phyloP scores from a whole-genome alignment of 2,888 invertebrate species.

The Drosophila sordidula region DNA sequence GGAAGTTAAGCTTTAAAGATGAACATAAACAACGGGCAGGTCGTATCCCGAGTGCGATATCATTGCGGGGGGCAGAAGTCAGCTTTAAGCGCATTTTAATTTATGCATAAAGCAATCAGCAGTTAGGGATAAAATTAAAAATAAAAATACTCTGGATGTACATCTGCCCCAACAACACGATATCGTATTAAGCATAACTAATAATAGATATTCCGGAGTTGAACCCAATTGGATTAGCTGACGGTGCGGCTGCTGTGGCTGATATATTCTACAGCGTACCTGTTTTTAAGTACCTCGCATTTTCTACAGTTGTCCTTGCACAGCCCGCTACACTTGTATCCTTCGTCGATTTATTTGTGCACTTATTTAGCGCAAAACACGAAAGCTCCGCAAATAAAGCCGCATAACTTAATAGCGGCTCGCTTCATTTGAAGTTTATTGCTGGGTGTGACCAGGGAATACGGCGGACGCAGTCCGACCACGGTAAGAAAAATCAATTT shows the following conservation, averaged over 20 bases:
- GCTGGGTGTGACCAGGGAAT: constrained; percentile 54
- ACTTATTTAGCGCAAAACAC: constrained; percentile 72
- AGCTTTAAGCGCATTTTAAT: background rate
- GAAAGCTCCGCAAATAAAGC: constrained; percentile 67
- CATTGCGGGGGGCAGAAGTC: background rate
- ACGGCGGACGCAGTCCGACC: constrained; percentile 44
- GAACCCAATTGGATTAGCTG: constrained; percentile 35
- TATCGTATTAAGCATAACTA: constrained; percentile 20
- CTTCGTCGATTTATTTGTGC: constrained; percentile 75
- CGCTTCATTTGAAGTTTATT: constrained; percentile 81
- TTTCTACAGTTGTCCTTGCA: constrained; percentile 24
- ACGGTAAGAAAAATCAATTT: constrained; percentile 79
- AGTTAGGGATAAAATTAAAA: background rate
- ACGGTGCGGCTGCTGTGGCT: background rate
- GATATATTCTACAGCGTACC: constrained; percentile 4
- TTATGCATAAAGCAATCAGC: background rate
- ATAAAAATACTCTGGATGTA: too few relatives aligned
- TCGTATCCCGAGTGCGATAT: background rate
- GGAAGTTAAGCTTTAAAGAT: constrained; percentile 4
- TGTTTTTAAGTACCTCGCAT: constrained; percentile 23
- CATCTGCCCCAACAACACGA: too few relatives aligned
- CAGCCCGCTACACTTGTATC: constrained; percentile 21
- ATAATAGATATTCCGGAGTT: constrained; percentile 30
- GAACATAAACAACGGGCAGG: background rate
- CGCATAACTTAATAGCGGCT: constrained; percentile 78